Evolutionary conservation across 92 coral and sea anemone species (phyloP).

Genomic region (Epizoanthus fatuus): DNA sequence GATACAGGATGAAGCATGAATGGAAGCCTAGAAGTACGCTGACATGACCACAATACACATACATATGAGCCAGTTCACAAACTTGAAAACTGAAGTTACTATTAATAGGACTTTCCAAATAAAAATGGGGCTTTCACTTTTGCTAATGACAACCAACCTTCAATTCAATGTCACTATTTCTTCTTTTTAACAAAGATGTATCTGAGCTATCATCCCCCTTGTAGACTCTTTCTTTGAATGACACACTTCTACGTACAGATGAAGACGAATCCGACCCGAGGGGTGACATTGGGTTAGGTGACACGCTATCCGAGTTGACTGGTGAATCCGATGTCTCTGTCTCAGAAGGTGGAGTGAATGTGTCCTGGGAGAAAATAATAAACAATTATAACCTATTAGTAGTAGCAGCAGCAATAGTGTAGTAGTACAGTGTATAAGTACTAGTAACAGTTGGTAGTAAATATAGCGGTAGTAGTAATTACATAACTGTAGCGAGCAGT

Average conservation of each 20-base stretch:
- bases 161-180: constrained; percentile 93
- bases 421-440: too few species aligned
- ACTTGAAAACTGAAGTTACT: too few species aligned
- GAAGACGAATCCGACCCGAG: constrained; percentile 60
- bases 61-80: too few species aligned
- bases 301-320: constrained; percentile 71
- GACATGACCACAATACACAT: not conserved
- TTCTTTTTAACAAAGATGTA: constrained; percentile 55
- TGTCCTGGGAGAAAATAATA: constrained; percentile 68
- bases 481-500: too few species aligned
- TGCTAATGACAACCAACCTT: constrained; percentile 69
- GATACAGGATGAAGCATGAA: too few species aligned
- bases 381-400: too few species aligned
- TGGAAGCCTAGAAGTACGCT: not conserved
- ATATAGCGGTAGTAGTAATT: too few species aligned
- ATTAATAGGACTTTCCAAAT: too few species aligned
- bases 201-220: constrained; percentile 58
- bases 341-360: constrained; percentile 90
- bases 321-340: constrained; percentile 94
- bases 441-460: too few species aligned
- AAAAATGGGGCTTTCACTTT: not conserved
- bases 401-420: too few species aligned
- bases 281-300: constrained; percentile 42
- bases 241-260: constrained; percentile 89
- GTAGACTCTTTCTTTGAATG: constrained; percentile 85